These are phyloP conservation scores for Temnothorax curvispinosus DNA, from an alignment of 1,140 invertebrate genomes.

Conservation along the genomic window DNA sequence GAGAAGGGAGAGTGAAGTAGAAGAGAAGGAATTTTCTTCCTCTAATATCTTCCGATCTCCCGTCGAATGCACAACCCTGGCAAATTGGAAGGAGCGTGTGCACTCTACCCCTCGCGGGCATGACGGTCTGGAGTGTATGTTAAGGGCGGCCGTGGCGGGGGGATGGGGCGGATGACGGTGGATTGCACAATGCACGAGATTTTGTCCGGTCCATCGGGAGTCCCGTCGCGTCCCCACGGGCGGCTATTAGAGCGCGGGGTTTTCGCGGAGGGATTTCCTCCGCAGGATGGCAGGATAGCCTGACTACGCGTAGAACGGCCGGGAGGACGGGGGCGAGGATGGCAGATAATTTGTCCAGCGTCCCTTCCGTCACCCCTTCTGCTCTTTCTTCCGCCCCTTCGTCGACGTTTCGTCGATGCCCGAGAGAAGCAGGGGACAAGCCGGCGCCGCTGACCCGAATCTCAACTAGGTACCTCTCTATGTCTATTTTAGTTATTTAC, in stretches of 20 bases:
- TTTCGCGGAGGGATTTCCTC: conserved; percentile 56
- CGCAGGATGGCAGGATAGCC: conserved; percentile 63
- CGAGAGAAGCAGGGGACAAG: conserved; percentile 56
- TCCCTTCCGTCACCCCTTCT: conserved; percentile 51
- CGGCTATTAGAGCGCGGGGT: conserved; percentile 77
- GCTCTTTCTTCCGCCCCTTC: conserved; percentile 33
- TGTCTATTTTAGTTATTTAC: conserved; percentile 69
- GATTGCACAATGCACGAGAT: conserved; percentile 80
- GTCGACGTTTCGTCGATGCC: conserved; percentile 40
- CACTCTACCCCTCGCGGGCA: conserved; percentile 10
- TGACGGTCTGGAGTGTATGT: conserved; percentile 27
- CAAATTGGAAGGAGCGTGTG: conserved; percentile 73
- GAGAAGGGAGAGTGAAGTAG: background rate
- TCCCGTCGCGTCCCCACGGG: conserved; percentile 76
- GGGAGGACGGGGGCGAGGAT: conserved; percentile 69
- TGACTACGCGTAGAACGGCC: conserved; percentile 60
- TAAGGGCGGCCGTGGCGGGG: conserved; percentile 13
- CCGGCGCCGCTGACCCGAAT: conserved; percentile 81
- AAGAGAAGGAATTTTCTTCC: conserved; percentile 63
- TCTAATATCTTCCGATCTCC: conserved; percentile 71
- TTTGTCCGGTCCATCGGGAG: conserved; percentile 79
- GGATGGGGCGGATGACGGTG: conserved; percentile 37
- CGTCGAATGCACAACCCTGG: conserved; percentile 74
- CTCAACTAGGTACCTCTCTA: conserved; percentile 77
- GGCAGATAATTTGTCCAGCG: conserved; percentile 82